phyloP scores from a whole-genome alignment of 92 coral and sea anemone species.

The Muricea muricata region DNA sequence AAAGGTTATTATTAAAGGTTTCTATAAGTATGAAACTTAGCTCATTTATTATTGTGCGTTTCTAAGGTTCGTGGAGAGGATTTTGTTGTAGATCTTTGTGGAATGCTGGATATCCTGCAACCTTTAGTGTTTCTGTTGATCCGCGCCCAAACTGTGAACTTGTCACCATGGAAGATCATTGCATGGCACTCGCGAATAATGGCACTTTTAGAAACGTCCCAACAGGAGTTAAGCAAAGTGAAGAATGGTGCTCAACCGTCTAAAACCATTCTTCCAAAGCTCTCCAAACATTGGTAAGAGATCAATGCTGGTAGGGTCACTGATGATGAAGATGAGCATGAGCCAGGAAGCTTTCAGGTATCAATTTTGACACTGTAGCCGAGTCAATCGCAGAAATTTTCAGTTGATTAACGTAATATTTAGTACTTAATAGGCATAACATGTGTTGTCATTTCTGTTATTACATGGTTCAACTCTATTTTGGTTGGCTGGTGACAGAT shows the following conservation, averaged over 20 bases:
- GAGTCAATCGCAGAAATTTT: not conserved
- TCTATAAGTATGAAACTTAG: too few species aligned
- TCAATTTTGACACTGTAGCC: not conserved
- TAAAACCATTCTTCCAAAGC: not conserved
- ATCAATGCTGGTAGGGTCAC: not conserved
- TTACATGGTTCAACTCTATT: not conserved
- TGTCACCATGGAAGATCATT: slow-evolving; percentile 10
- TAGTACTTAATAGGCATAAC: too few species aligned
- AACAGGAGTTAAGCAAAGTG: not conserved
- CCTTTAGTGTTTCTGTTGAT: not conserved
- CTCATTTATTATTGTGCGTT: not conserved
- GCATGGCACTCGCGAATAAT: not conserved
- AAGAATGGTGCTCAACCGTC: not conserved
- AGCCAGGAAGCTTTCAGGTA: not conserved
- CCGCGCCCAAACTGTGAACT: not conserved
- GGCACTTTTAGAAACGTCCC: not conserved
- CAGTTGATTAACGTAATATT: too few species aligned
- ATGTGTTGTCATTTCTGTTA: too few species aligned
- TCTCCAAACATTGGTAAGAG: not conserved
- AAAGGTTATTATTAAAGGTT: not conserved
- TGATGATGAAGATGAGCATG: not conserved
- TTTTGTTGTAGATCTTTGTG: not conserved
- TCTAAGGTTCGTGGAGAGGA: not conserved
- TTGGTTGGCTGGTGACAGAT: not conserved
- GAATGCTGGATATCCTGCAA: not conserved